Conservation (phyloP, 2,888 invertebrate species). For the Criorhina ranunculi region DNA sequence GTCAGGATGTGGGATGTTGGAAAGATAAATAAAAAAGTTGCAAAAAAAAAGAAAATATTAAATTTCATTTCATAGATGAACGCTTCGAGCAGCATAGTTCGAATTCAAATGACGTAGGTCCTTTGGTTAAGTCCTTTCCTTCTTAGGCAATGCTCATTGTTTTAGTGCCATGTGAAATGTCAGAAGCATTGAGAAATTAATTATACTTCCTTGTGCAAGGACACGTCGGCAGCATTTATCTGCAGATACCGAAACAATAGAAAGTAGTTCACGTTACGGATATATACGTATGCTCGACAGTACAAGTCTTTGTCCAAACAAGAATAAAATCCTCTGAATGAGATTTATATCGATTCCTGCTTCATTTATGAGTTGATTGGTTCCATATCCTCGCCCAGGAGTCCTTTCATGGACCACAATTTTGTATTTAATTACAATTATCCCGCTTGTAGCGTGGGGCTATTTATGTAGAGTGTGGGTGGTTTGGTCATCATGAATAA, state of each 20-base stretch:
- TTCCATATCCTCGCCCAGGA: constrained; percentile 7
- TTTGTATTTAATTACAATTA: constrained; percentile 29
- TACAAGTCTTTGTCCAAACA: not conserved
- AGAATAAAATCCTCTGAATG: constrained; percentile 1
- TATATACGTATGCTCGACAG: not conserved
- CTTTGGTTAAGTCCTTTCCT: not conserved
- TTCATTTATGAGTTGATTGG: constrained; percentile 34
- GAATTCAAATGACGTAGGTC: constrained; percentile 42
- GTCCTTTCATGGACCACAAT: not conserved
- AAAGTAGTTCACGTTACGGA: not conserved
- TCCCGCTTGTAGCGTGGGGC: not conserved
- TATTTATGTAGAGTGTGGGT: constrained; percentile 6
- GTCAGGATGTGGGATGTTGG: not conserved
- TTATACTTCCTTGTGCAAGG: constrained; percentile 56
- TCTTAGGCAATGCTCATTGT: not conserved
- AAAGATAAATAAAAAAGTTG: not conserved
- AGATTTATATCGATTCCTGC: not conserved
- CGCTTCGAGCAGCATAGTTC: constrained; percentile 42
- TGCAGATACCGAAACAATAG: not conserved
- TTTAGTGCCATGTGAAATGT: constrained; percentile 13
- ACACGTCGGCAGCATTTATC: constrained; percentile 20
- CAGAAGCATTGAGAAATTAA: constrained; percentile 41
- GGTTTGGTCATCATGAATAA: not conserved
- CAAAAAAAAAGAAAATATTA: constrained; percentile 15
- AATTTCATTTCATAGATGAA: constrained; percentile 26